phyloP scores from a whole-genome alignment of 1,140 invertebrate genomes.

The Bombus ignitus region DNA sequence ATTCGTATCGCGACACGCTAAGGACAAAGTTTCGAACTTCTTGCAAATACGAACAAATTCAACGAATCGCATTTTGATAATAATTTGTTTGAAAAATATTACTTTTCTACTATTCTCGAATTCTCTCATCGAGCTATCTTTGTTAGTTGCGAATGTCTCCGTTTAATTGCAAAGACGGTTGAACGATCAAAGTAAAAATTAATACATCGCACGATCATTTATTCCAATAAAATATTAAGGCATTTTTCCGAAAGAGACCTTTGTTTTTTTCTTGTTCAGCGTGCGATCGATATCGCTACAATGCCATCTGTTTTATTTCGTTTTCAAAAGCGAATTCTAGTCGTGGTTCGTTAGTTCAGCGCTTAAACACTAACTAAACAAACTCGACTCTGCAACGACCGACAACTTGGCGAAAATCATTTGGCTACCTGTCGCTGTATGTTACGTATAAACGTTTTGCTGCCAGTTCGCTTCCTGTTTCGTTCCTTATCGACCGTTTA shows the following conservation, averaged over 20 bases:
- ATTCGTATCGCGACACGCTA: too few relatives aligned
- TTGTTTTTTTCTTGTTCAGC: not conserved
- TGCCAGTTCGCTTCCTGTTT: not conserved
- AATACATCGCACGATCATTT: not conserved
- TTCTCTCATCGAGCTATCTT: too few relatives aligned
- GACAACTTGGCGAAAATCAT: not conserved
- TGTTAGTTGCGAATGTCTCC: too few relatives aligned
- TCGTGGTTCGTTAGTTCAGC: conserved; percentile 1
- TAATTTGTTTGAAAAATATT: too few relatives aligned
- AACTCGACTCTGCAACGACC: not conserved
- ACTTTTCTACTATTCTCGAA: too few relatives aligned
- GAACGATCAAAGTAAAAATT: not conserved
- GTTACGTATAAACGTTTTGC: not conserved
- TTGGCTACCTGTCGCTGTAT: not conserved
- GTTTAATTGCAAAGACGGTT: not conserved
- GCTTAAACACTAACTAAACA: conserved; percentile 3
- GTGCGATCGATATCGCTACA: not conserved
- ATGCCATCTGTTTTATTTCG: not conserved
- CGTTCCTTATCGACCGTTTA: not conserved
- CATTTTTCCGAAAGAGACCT: not conserved
- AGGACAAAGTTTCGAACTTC: too few relatives aligned
- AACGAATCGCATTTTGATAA: too few relatives aligned
- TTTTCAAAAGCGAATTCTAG: conserved; percentile 1
- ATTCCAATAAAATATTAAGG: not conserved
- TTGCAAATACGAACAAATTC: too few relatives aligned